A percentile compares a stretch with the other conserved stretches of the same genome.
phyloP scores from a whole-genome alignment of 2,797 vertebrate species.

The Austrolebias charrua region DNA sequence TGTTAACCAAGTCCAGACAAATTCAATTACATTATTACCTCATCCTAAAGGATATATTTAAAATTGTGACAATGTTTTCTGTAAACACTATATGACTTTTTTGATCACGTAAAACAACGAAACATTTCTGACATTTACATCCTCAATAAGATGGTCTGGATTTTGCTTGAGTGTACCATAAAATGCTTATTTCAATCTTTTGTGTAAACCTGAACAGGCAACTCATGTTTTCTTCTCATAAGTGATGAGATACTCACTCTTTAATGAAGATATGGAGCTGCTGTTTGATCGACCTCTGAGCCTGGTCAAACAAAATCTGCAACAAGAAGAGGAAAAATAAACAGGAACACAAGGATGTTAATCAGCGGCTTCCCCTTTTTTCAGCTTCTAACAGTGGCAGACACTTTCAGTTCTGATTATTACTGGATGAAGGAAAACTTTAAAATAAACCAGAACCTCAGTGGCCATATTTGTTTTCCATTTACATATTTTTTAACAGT shows the following conservation, averaged over 20 bases:
- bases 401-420: no score
- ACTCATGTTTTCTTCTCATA: background rate
- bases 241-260: constrained; percentile 85
- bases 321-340: constrained; percentile 13
- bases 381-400: background rate
- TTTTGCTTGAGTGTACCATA: background rate
- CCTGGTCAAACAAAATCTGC: constrained; percentile 97
- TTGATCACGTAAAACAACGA: no score
- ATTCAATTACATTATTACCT: no score
- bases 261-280: constrained; percentile 96
- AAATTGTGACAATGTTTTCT: no score
- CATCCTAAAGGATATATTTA: no score
- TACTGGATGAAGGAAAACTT: no score
- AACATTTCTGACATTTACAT: no score
- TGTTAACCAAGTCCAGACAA: no score
- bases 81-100: no score
- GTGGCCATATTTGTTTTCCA: no score
- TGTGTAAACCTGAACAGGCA: background rate
- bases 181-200: background rate
- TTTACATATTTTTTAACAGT: no score
- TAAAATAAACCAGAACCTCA: no score
- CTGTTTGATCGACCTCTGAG: constrained; percentile 94
- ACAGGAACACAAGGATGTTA: constrained; percentile 3
- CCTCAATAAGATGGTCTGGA: background rate
- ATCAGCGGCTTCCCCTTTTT: background rate